Evolutionary conservation across 2,113 vertebrate genomes (phyloP).

Genomic region (Forbesichthys papilliferus): DNA sequence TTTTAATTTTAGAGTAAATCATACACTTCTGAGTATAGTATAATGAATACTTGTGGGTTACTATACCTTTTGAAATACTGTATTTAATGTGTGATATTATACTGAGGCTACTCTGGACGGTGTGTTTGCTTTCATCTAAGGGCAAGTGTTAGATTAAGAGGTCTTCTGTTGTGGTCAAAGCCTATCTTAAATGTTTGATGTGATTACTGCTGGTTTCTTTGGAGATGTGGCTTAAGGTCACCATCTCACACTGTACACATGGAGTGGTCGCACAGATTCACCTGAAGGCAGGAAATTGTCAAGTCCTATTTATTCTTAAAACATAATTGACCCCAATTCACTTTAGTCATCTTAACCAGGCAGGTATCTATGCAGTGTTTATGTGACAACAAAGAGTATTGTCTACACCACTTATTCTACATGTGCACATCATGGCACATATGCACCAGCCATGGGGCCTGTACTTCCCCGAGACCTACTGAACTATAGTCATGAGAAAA

Average conservation of each 20-base stretch:
- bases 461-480: constrained; percentile 1
- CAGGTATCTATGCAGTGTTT: too few relatives aligned
- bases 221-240: constrained; percentile 4
- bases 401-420: background rate
- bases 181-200: background rate
- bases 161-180: too few relatives aligned
- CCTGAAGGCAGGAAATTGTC: background rate
- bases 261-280: background rate
- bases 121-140: too few relatives aligned
- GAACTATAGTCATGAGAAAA: background rate
- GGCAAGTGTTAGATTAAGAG: too few relatives aligned
- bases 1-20: too few relatives aligned
- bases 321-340: constrained; percentile 7
- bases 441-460: constrained; percentile 8
- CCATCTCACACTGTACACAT: background rate
- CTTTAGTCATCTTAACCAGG: background rate
- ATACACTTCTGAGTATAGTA: too few relatives aligned
- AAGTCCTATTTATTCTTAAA: too few relatives aligned
- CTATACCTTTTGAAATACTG: too few relatives aligned
- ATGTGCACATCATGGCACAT: constrained; percentile 3
- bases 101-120: too few relatives aligned
- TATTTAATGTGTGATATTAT: too few relatives aligned
- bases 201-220: background rate
- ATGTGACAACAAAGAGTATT: background rate
- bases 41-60: too few relatives aligned